phyloP scores from a whole-genome alignment of 1,140 invertebrate genomes.

The Thaumetopoea pityocampa region DNA sequence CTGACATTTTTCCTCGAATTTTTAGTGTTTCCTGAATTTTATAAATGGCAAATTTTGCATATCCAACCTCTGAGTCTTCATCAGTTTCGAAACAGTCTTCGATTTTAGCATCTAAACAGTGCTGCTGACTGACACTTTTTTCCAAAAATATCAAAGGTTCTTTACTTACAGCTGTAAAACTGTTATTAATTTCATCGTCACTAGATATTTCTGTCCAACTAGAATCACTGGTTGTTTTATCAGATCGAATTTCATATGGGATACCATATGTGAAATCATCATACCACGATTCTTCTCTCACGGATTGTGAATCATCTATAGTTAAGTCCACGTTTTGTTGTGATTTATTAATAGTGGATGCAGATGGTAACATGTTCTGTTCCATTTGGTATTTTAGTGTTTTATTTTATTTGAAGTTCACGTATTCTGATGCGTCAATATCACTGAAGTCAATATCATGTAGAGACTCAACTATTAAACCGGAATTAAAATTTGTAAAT shows the following conservation, averaged over 20 bases:
- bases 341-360: slow-evolving; percentile 45
- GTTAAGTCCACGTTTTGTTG: slow-evolving; percentile 31
- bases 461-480: slow-evolving; percentile 21
- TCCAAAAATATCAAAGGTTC: slow-evolving; percentile 30
- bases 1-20: slow-evolving; percentile 33
- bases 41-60: slow-evolving; percentile 48
- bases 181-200: slow-evolving; percentile 38
- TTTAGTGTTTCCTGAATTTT: slow-evolving; percentile 52
- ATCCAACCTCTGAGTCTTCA: slow-evolving; percentile 40
- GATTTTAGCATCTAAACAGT: slow-evolving; percentile 25
- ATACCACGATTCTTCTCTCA: slow-evolving; percentile 45
- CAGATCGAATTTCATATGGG: slow-evolving; percentile 36
- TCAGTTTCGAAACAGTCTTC: slow-evolving; percentile 29
- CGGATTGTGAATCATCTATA: slow-evolving; percentile 28
- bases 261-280: slow-evolving; percentile 61
- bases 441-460: slow-evolving; percentile 30
- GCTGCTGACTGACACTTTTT: slow-evolving; percentile 46
- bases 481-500: slow-evolving; percentile 5
- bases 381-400: slow-evolving; percentile 23
- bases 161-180: slow-evolving; percentile 26
- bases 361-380: slow-evolving; percentile 25
- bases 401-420: slow-evolving; percentile 49
- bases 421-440: slow-evolving; percentile 47
- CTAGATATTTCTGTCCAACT: slow-evolving; percentile 52
- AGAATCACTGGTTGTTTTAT: slow-evolving; percentile 4